Percentiles rank a stretch among this genome's conserved stretches.
Evolutionary conservation across 2,797 vertebrate species (phyloP).

Genomic region (Anguilla marmorata): DNA sequence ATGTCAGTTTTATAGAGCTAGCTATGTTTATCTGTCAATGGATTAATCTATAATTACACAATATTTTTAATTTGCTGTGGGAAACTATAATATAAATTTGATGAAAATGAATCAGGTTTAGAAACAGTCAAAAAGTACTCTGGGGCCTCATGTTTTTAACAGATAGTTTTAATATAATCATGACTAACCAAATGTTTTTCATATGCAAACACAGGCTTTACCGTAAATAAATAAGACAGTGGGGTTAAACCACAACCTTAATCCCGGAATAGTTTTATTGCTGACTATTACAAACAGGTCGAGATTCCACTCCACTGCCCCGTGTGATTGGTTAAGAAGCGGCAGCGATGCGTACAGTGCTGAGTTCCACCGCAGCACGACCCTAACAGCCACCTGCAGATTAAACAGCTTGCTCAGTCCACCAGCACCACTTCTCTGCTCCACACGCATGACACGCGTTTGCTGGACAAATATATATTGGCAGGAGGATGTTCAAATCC

Average conservation of each 20-base stretch:
- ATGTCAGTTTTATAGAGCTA: not conserved
- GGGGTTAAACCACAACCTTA: not conserved
- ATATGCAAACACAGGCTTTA: not conserved
- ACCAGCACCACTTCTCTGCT: too few species aligned
- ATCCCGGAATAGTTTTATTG: not conserved
- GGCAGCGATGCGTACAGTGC: not conserved
- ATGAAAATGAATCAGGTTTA: too few species aligned
- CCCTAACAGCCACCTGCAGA: not conserved
- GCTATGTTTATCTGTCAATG: not conserved
- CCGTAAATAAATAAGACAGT: not conserved
- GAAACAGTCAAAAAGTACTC: not conserved
- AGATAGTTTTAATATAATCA: not conserved
- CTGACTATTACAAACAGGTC: not conserved
- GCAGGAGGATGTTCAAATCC: not conserved
- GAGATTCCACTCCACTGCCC: not conserved
- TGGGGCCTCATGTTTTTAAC: not conserved
- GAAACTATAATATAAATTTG: not conserved
- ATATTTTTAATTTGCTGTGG: not conserved
- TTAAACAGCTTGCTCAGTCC: not conserved
- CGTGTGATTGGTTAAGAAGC: not conserved
- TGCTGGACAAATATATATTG: not conserved
- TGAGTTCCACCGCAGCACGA: not conserved
- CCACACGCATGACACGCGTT: not conserved
- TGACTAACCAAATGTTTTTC: not conserved
- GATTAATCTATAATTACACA: not conserved